Conservation (phyloP, 2,888 invertebrate species). For the Tetheella fluctuosa region DNA sequence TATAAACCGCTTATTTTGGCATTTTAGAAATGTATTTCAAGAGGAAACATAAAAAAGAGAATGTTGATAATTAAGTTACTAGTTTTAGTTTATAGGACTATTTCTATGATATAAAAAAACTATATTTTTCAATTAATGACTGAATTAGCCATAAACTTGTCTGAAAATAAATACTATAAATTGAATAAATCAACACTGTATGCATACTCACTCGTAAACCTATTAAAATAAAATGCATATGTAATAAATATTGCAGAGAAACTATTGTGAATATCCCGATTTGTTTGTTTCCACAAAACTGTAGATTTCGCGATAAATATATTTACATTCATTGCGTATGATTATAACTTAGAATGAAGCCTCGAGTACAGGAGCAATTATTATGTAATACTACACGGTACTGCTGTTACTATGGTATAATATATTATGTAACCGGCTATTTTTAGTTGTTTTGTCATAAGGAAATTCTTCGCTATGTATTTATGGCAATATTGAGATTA, state of each 20-base stretch:
- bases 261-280: not conserved
- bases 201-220: too few species aligned
- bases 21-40: too few species aligned
- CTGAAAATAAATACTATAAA: too few species aligned
- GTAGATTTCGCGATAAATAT: conserved; percentile 1
- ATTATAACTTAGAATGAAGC: not conserved
- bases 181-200: too few species aligned
- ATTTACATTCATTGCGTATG: not conserved
- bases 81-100: too few species aligned
- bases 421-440: conserved; percentile 39
- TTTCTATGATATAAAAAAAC: too few species aligned
- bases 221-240: not conserved
- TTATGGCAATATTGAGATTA: not conserved
- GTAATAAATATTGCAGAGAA: not conserved
- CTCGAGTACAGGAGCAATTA: conserved; percentile 1
- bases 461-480: conserved; percentile 37
- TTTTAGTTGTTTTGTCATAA: conserved; percentile 45
- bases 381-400: conserved; percentile 19
- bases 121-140: too few species aligned
- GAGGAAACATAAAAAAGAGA: too few species aligned
- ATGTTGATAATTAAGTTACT: too few species aligned
- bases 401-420: conserved; percentile 25
- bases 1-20: too few species aligned
- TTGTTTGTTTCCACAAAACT: not conserved
- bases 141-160: too few species aligned